Evolutionary conservation across 2,113 vertebrate genomes (phyloP).

Genomic region (Brachyhypopomus gauderio): DNA sequence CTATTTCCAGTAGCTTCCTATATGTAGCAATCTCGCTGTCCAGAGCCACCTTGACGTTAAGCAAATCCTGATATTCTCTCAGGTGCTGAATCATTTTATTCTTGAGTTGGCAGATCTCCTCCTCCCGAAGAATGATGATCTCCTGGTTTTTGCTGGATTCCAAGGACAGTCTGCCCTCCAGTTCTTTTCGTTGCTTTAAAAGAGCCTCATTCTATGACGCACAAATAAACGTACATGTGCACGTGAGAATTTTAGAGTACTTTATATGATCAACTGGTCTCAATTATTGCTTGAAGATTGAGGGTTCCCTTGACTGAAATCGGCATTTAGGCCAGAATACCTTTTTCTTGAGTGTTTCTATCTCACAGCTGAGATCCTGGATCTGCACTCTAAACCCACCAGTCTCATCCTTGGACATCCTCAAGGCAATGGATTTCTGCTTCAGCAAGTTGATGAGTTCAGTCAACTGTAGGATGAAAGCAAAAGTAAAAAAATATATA

Average conservation of each 20-base stretch:
- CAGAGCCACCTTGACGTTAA: constrained; percentile 96
- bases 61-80: constrained; percentile 93
- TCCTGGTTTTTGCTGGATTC: constrained; percentile 88
- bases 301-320: background rate
- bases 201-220: constrained; percentile 86
- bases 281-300: background rate
- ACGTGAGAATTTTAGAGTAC: too few species aligned
- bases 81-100: constrained; percentile 94
- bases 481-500: background rate
- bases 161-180: constrained; percentile 88
- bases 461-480: too few species aligned
- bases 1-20: constrained; percentile 91
- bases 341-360: constrained; percentile 88
- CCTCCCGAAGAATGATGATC: constrained; percentile 79
- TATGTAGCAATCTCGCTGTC: constrained; percentile 96
- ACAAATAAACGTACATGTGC: background rate
- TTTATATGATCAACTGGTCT: background rate
- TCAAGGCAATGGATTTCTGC: constrained; percentile 88
- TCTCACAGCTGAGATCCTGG: constrained; percentile 87
- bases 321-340: constrained; percentile 74
- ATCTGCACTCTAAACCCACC: constrained; percentile 90
- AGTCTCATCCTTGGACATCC: constrained; percentile 91
- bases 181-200: constrained; percentile 88
- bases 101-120: constrained; percentile 90
- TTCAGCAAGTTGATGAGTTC: constrained; percentile 81